Evolutionary conservation across 2,888 invertebrate species (phyloP).

Genomic region (Eucriotettix oculatus): DNA sequence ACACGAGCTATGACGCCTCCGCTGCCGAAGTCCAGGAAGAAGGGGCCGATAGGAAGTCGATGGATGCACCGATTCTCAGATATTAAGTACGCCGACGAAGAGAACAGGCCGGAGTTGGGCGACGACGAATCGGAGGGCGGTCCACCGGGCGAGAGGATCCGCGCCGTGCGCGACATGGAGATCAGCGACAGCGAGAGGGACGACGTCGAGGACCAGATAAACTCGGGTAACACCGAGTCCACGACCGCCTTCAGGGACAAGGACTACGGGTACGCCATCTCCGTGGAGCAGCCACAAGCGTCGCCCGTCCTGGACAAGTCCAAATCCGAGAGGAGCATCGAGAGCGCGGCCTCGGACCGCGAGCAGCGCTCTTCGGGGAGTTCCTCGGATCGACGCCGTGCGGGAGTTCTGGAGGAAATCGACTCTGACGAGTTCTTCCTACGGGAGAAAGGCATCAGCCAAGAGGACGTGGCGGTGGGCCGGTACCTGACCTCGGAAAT

Average conservation of each 20-base stretch:
- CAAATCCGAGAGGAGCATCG: neutral
- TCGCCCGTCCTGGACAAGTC: neutral
- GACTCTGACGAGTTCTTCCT: conserved; percentile 78
- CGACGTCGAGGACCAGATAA: conserved; percentile 3
- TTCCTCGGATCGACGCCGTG: conserved; percentile 34
- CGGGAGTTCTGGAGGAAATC: conserved; percentile 65
- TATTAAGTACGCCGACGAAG: conserved; percentile 21
- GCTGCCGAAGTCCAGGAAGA: conserved; percentile 39
- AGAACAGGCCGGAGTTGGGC: conserved; percentile 17
- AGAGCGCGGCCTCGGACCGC: conserved; percentile 22
- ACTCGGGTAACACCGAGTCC: conserved; percentile 8
- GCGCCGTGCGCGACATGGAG: conserved; percentile 5
- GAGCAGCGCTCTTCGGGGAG: conserved; percentile 43
- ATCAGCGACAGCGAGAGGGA: conserved; percentile 1
- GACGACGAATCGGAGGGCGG: conserved; percentile 16
- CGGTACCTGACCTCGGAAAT: conserved; percentile 64
- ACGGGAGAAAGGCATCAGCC: conserved; percentile 64
- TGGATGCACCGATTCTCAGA: conserved; percentile 29
- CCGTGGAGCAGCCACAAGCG: conserved; percentile 1
- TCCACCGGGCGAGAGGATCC: conserved; percentile 9
- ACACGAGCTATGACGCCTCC: conserved; percentile 35
- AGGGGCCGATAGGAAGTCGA: conserved; percentile 31
- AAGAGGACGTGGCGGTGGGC: conserved; percentile 64
- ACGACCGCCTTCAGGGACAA: conserved; percentile 11
- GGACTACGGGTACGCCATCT: conserved; percentile 10